These are phyloP conservation scores for Polymixis lichenea DNA, from an alignment of 2,888 invertebrate species.

Conservation along the genomic window DNA sequence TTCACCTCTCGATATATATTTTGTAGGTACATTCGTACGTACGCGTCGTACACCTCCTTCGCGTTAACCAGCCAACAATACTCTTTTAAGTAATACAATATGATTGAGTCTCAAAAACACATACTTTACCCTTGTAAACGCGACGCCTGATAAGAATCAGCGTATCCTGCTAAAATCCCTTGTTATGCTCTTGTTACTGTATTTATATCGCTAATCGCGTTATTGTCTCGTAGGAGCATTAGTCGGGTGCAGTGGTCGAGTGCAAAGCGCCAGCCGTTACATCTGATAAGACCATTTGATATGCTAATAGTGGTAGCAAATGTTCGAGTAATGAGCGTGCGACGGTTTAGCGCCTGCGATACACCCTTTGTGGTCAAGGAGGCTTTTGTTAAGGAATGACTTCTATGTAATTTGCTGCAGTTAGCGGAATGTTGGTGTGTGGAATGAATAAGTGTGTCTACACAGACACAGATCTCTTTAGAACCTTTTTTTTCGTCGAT, in stretches of 20 bases:
- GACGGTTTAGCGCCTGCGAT: conserved; percentile 82
- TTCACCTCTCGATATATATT: too few relatives aligned
- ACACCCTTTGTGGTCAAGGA: conserved; percentile 60
- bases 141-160: conserved; percentile 70
- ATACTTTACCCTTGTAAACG: conserved; percentile 61
- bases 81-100: conserved; percentile 16
- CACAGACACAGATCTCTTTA: not conserved
- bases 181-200: conserved; percentile 79
- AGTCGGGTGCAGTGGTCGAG: conserved; percentile 69
- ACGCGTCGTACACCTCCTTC: not conserved
- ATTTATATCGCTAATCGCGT: conserved; percentile 84
- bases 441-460: conserved; percentile 12
- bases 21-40: too few relatives aligned
- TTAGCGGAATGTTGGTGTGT: conserved; percentile 45
- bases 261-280: conserved; percentile 78
- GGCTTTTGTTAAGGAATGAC: conserved; percentile 59
- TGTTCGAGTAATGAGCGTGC: conserved; percentile 85
- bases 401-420: conserved; percentile 57
- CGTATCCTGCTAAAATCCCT: conserved; percentile 66
- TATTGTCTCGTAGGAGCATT: conserved; percentile 81
- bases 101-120: conserved; percentile 45
- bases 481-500: not conserved
- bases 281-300: conserved; percentile 87
- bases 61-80: not conserved
- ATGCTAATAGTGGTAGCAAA: conserved; percentile 87